A percentile compares a stretch with the other conserved stretches of the same genome.
phyloP scores from a whole-genome alignment of 1,140 invertebrate genomes.

The Ceratitis capitata region DNA sequence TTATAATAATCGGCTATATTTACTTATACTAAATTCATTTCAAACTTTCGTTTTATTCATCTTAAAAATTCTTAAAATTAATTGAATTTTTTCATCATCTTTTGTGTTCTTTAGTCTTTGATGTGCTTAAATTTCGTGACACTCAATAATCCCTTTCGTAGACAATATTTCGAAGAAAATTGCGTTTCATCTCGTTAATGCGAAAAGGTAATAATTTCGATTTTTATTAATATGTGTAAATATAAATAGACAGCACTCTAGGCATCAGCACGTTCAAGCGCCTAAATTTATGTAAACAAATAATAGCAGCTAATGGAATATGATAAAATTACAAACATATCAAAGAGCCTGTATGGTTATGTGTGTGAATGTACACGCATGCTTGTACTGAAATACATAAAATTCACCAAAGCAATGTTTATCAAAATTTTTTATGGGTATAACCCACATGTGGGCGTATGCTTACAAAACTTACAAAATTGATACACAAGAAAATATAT shows the following conservation, averaged over 20 bases:
- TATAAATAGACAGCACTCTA: background rate
- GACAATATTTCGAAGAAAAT: background rate
- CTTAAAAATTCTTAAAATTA: too few relatives aligned
- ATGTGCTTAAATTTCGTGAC: background rate
- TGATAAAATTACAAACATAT: background rate
- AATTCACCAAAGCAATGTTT: background rate
- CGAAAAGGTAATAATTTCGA: background rate
- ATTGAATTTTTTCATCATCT: background rate
- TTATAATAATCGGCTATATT: too few relatives aligned
- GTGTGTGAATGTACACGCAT: background rate
- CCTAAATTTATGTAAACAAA: background rate
- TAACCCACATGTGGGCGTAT: background rate
- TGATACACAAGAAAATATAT: too few relatives aligned
- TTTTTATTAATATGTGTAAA: too few relatives aligned
- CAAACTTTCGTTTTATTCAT: too few relatives aligned
- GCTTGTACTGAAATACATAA: background rate
- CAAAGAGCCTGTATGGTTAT: background rate
- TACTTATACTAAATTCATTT: too few relatives aligned
- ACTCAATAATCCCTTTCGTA: background rate
- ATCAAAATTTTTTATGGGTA: background rate
- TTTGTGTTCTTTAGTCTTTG: background rate
- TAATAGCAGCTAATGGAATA: background rate
- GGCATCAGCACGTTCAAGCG: background rate
- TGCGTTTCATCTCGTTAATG: background rate
- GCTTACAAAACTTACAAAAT: too few relatives aligned